Evolutionary conservation across 2,888 invertebrate species (phyloP).

Genomic region (Chorisops tibialis): DNA sequence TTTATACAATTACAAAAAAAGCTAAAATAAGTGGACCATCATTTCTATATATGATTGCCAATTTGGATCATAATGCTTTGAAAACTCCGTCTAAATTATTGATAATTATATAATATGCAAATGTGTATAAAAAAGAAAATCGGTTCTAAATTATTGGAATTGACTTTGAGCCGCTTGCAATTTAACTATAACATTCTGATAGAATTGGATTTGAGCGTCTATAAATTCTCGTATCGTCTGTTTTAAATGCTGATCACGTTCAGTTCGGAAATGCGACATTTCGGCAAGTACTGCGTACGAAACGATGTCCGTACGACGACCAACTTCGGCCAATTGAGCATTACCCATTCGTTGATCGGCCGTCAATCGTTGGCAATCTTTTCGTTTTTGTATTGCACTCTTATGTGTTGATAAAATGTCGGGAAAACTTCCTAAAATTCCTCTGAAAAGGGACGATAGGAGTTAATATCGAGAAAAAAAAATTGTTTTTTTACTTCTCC

Average conservation of each 20-base stretch:
- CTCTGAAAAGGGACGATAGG: conserved; percentile 59
- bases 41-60: too few species aligned
- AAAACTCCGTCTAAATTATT: too few species aligned
- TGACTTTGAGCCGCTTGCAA: conserved; percentile 61
- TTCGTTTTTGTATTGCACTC: conserved; percentile 82
- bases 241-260: conserved; percentile 81
- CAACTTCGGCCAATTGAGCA: conserved; percentile 74
- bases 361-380: conserved; percentile 79
- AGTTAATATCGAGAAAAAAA: background rate
- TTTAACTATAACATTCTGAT: conserved; percentile 76
- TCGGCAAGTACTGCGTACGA: conserved; percentile 93
- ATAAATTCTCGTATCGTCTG: conserved; percentile 82
- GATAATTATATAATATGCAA: too few species aligned
- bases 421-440: conserved; percentile 85
- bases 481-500: background rate
- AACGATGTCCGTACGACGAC: conserved; percentile 82
- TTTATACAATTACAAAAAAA: too few species aligned
- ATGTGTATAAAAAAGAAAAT: too few species aligned
- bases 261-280: conserved; percentile 86
- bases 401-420: conserved; percentile 87
- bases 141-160: conserved; percentile 40
- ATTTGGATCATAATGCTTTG: too few species aligned
- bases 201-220: conserved; percentile 85
- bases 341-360: conserved; percentile 80
- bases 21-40: too few species aligned